Evolutionary conservation across 2,797 vertebrate species (phyloP).

Genomic region (Ciconia nigra): DNA sequence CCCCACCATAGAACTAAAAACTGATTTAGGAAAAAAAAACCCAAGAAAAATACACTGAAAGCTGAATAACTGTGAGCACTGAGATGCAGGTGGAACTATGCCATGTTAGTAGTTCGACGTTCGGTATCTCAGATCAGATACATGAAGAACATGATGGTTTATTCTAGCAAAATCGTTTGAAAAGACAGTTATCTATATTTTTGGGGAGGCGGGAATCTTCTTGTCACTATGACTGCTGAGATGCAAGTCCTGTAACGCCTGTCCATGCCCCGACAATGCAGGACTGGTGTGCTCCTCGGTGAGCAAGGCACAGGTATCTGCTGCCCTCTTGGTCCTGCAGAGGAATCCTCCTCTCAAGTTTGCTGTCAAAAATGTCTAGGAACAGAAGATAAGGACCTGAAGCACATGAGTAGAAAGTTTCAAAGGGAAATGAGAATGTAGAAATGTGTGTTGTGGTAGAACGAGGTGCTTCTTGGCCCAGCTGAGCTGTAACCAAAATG

Average conservation of each 20-base stretch:
- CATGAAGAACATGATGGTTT: background rate
- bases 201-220: background rate
- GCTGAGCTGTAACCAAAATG: background rate
- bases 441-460: background rate
- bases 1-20: background rate
- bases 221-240: background rate
- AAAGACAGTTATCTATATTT: background rate
- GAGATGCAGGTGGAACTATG: background rate
- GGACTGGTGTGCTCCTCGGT: background rate
- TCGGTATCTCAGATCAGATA: background rate
- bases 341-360: background rate
- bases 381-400: background rate
- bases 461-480: background rate
- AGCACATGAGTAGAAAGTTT: background rate
- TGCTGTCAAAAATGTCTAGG: background rate
- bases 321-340: background rate
- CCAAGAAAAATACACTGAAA: background rate
- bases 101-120: fast-evolving
- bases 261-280: fast-evolving
- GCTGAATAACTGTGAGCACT: background rate
- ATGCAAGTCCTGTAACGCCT: fast-evolving
- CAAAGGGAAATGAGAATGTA: background rate
- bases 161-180: background rate
- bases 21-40: no score
- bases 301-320: background rate